Conservation (phyloP, 2,888 invertebrate genomes). For the Ctenicera cuprea region DNA sequence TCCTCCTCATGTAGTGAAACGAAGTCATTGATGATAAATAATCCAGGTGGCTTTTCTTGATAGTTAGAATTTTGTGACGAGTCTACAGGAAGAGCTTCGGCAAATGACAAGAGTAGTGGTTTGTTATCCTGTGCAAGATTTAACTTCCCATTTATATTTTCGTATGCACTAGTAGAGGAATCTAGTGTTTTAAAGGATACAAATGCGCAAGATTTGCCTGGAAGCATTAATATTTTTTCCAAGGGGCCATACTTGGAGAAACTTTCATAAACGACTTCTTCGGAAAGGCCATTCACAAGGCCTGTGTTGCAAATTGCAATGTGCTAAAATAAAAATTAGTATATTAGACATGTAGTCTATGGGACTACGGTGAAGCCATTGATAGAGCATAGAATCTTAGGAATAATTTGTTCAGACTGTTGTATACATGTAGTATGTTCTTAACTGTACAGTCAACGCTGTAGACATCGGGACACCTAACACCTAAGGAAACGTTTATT, state of each 20-base stretch:
- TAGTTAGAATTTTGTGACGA: conserved; percentile 4
- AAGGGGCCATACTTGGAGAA: conserved; percentile 75
- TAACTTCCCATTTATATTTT: conserved; percentile 77
- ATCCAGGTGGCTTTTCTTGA: conserved; percentile 77
- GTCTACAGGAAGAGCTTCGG: conserved; percentile 70
- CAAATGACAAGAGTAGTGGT: conserved; percentile 80
- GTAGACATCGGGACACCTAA: no score
- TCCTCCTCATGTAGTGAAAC: conserved; percentile 82
- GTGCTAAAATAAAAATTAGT: conserved; percentile 75
- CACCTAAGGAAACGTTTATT: no score
- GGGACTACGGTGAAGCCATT: no score
- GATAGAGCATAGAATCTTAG: no score
- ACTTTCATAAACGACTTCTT: conserved; percentile 77
- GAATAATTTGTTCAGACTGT: no score
- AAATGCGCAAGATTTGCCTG: conserved; percentile 89
- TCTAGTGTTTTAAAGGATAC: conserved; percentile 76
- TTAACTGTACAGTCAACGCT: no score
- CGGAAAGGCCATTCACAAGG: conserved; percentile 85
- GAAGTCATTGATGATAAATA: conserved; percentile 83
- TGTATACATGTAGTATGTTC: no score
- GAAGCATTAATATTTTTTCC: conserved; percentile 81
- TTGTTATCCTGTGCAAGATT: conserved; percentile 76
- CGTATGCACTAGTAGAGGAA: conserved; percentile 77
- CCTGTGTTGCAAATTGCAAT: conserved; percentile 91
- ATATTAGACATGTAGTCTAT: no score